Conservation (phyloP, 2,113 vertebrate genomes). For the Eulemur rufifrons region DNA sequence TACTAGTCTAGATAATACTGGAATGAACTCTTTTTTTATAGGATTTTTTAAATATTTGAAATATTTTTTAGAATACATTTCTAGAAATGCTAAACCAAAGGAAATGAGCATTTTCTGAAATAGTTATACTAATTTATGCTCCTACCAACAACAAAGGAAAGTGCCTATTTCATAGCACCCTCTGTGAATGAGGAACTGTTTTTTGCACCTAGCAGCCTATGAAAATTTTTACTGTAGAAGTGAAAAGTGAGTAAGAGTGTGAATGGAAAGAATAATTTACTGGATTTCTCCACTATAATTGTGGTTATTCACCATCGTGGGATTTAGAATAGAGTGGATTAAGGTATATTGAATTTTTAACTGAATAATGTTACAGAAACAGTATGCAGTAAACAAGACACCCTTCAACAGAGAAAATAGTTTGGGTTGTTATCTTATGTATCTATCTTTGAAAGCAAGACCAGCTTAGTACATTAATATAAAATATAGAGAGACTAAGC, state of each 20-base stretch:
- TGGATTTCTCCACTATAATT: neutral
- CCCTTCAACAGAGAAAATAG: neutral
- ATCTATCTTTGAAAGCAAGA: neutral
- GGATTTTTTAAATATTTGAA: neutral
- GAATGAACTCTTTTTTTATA: neutral
- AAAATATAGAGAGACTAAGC: neutral
- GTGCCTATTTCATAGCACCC: neutral
- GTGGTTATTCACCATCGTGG: neutral
- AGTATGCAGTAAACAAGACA: neutral
- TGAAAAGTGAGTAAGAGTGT: neutral
- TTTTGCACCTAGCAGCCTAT: neutral
- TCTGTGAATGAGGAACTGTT: neutral
- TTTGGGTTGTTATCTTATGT: neutral
- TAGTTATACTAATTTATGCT: neutral
- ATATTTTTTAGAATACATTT: neutral
- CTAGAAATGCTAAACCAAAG: constrained; percentile 3
- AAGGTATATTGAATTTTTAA: neutral
- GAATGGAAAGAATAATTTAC: neutral
- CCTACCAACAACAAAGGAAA: neutral
- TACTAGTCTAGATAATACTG: neutral
- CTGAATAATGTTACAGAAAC: neutral
- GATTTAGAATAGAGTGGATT: neutral
- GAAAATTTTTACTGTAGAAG: neutral
- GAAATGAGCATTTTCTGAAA: constrained; percentile 1
- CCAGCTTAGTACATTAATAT: neutral